A percentile compares a stretch with the other conserved stretches of the same genome.
Evolutionary conservation across 2,797 vertebrate species (phyloP).

Genomic region (Thaleichthys pacificus): DNA sequence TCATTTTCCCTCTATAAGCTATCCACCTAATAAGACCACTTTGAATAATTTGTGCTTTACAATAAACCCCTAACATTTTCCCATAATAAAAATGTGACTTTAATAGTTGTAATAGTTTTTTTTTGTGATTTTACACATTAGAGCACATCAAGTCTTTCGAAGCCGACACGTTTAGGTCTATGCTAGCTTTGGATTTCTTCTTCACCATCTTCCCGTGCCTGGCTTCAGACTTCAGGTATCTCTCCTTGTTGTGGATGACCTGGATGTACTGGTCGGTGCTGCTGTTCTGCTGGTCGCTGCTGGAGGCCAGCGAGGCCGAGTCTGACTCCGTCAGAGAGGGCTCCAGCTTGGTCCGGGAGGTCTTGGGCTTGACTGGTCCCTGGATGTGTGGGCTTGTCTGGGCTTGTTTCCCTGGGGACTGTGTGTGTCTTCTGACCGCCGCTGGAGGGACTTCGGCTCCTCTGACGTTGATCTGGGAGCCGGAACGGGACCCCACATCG

Average conservation of each 20-base stretch:
- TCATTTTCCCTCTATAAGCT: background rate
- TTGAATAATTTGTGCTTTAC: slow-evolving; percentile 22
- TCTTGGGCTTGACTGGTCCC: slow-evolving; percentile 70
- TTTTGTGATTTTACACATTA: slow-evolving; percentile 80
- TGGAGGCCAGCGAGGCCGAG: slow-evolving; percentile 85
- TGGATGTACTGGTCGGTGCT: slow-evolving; percentile 89
- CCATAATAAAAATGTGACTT: background rate
- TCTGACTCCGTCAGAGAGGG: slow-evolving; percentile 85
- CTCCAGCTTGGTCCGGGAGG: slow-evolving; percentile 70
- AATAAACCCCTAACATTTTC: background rate
- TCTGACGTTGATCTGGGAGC: slow-evolving; percentile 65
- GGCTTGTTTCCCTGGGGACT: background rate
- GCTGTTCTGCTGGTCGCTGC: slow-evolving; percentile 90
- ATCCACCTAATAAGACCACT: background rate
- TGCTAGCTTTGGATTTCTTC: slow-evolving; percentile 73
- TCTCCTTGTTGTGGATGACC: slow-evolving; percentile 84
- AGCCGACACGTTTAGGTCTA: slow-evolving; percentile 65
- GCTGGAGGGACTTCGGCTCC: slow-evolving; percentile 55
- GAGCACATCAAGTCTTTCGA: slow-evolving; percentile 85
- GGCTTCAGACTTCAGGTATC: slow-evolving; percentile 67
- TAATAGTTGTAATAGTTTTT: background rate
- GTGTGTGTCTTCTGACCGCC: slow-evolving; percentile 36
- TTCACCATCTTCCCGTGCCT: slow-evolving; percentile 67
- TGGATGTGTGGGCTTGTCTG: slow-evolving; percentile 56
- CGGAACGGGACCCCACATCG: slow-evolving; percentile 55